These are phyloP conservation scores for Prionailurus viverrinus DNA, from an alignment of 2,113 vertebrate genomes.

Conservation along the genomic window DNA sequence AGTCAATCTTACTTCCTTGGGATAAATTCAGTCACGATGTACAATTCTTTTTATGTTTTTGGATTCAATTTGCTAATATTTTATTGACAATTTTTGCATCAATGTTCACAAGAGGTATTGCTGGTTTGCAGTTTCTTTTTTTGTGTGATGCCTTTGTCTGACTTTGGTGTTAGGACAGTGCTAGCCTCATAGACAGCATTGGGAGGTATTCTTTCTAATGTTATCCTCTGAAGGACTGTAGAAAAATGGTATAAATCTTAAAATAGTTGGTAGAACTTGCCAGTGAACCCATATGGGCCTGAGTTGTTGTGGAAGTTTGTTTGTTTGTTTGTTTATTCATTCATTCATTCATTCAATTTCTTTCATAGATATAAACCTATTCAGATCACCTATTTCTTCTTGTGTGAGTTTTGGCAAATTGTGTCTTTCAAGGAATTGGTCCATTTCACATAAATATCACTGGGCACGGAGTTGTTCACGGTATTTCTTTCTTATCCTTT, in stretches of 20 bases:
- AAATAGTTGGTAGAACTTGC: background rate
- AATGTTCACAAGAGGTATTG: background rate
- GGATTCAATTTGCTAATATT: background rate
- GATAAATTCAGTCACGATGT: background rate
- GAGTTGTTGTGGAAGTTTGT: background rate
- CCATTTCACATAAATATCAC: background rate
- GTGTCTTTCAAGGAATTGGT: background rate
- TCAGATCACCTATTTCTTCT: background rate
- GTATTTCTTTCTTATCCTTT: background rate
- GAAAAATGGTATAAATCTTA: background rate
- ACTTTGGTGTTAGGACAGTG: background rate
- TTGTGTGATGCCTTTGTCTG: background rate
- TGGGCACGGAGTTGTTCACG: background rate
- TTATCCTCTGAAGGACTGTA: background rate
- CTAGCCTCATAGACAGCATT: background rate
- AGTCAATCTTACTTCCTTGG: background rate
- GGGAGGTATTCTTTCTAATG: background rate
- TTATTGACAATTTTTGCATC: background rate
- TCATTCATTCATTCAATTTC: background rate
- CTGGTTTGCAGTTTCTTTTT: background rate
- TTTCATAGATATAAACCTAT: background rate
- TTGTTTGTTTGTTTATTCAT: fast-evolving
- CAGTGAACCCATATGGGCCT: background rate
- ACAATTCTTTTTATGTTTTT: background rate
- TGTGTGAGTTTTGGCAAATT: background rate